Conservation (phyloP, 2,888 invertebrate species). For the Hypsopygia costalis region DNA sequence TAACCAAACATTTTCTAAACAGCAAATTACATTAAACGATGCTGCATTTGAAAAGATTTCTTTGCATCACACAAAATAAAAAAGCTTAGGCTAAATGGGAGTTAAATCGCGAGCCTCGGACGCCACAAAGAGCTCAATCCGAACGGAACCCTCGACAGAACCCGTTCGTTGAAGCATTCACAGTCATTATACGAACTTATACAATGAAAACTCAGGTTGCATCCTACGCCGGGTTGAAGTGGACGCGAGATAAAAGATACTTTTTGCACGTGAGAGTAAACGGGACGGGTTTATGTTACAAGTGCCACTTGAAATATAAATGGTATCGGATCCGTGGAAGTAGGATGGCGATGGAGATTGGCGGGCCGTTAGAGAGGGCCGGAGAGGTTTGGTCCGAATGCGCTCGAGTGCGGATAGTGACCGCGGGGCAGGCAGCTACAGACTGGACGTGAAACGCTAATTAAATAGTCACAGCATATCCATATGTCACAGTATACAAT, state of each 20-base stretch:
- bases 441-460: too few relatives aligned
- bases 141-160: constrained; percentile 8
- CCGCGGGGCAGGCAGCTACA: constrained; percentile 15
- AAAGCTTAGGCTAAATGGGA: neutral
- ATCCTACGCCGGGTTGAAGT: constrained; percentile 32
- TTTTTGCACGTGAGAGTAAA: constrained; percentile 25
- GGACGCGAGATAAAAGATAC: constrained; percentile 27
- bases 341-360: constrained; percentile 20
- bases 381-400: constrained; percentile 14
- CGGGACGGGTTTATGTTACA: constrained; percentile 38
- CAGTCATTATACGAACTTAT: constrained; percentile 28
- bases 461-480: too few relatives aligned
- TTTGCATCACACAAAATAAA: neutral
- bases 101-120: neutral
- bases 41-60: neutral
- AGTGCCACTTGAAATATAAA: constrained; percentile 70
- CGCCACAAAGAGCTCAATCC: neutral
- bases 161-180: constrained; percentile 9
- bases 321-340: constrained; percentile 64
- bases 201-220: constrained; percentile 36
- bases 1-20: neutral
- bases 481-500: too few relatives aligned
- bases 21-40: neutral
- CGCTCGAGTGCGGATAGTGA: constrained; percentile 20
- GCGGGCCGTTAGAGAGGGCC: constrained; percentile 13